A percentile compares a stretch with the other conserved stretches of the same genome.
Evolutionary conservation across 2,888 invertebrate species (phyloP).

Genomic region (Bedellia somnulentella): DNA sequence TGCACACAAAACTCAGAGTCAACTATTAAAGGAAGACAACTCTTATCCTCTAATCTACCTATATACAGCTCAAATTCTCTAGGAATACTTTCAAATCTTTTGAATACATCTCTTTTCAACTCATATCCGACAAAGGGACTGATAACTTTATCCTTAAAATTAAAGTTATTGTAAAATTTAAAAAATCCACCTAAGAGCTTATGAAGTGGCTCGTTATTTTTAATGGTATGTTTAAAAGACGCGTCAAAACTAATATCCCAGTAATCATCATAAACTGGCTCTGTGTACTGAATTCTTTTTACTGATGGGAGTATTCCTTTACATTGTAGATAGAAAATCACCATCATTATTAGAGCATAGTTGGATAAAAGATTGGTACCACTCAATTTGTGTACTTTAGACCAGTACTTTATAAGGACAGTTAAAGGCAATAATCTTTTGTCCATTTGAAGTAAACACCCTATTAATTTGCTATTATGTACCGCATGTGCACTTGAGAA

Average conservation of each 20-base stretch:
- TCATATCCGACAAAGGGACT: slow-evolving; percentile 14
- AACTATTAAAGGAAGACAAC: slow-evolving; percentile 4
- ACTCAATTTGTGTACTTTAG: slow-evolving; percentile 61
- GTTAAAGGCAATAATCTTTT: slow-evolving; percentile 57
- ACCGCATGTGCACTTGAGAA: slow-evolving; percentile 69
- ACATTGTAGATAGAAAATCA: slow-evolving; percentile 73
- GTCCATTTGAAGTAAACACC: slow-evolving; percentile 58
- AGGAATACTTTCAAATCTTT: background rate
- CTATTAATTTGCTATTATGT: slow-evolving; percentile 67
- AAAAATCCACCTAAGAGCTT: slow-evolving; percentile 66
- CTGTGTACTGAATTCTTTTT: too few relatives aligned
- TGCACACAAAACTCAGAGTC: slow-evolving; percentile 15
- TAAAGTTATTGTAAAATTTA: slow-evolving; percentile 20
- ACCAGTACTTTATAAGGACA: slow-evolving; percentile 76
- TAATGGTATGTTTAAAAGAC: slow-evolving; percentile 36
- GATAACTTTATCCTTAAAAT: slow-evolving; percentile 14
- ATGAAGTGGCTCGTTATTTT: slow-evolving; percentile 27
- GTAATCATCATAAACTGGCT: too few relatives aligned
- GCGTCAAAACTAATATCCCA: slow-evolving; percentile 51
- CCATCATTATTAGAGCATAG: slow-evolving; percentile 67
- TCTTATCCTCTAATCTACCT: background rate
- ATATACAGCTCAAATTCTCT: background rate
- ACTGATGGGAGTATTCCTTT: slow-evolving; percentile 60
- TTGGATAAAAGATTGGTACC: slow-evolving; percentile 63
- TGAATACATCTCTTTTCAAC: background rate